phyloP scores from a whole-genome alignment of 1,140 invertebrate species.

The Eufriesea mexicana region DNA sequence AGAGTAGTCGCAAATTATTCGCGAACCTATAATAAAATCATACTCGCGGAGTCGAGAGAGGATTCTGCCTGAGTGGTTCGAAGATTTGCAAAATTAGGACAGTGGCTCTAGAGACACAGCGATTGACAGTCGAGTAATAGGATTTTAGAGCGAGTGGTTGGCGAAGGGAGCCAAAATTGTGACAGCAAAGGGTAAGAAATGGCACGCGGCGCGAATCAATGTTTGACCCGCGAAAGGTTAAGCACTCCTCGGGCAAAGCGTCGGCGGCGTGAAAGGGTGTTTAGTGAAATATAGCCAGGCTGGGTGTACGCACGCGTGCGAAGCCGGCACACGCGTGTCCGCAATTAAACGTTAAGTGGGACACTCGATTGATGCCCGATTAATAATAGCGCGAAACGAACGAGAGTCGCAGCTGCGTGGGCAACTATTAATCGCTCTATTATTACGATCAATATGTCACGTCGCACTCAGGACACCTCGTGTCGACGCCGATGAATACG shows the following conservation, averaged over 20 bases:
- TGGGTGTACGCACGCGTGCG: constrained; percentile 6
- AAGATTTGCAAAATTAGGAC: too few species aligned
- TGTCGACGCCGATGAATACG: background rate
- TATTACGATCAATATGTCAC: constrained; percentile 23
- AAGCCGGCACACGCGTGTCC: background rate
- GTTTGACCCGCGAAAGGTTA: constrained; percentile 1
- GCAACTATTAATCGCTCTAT: constrained; percentile 40
- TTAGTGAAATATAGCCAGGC: background rate
- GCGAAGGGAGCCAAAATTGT: background rate
- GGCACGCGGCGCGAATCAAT: background rate
- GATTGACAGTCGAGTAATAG: too few species aligned
- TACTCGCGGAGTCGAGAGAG: too few species aligned
- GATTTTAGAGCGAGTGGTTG: too few species aligned
- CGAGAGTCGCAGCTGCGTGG: constrained; percentile 1
- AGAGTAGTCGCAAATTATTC: too few species aligned
- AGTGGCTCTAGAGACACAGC: too few species aligned
- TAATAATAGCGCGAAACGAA: constrained; percentile 42
- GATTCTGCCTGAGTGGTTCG: too few species aligned
- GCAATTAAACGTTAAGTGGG: constrained; percentile 44
- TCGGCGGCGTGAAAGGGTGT: constrained; percentile 11
- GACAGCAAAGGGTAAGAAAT: background rate
- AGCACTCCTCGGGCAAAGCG: background rate
- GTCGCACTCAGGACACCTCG: background rate
- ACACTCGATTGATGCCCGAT: constrained; percentile 42
- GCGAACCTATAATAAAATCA: too few species aligned